phyloP scores from a whole-genome alignment of 2,888 invertebrate genomes.

The Lepidocyrtoides sp. region DNA sequence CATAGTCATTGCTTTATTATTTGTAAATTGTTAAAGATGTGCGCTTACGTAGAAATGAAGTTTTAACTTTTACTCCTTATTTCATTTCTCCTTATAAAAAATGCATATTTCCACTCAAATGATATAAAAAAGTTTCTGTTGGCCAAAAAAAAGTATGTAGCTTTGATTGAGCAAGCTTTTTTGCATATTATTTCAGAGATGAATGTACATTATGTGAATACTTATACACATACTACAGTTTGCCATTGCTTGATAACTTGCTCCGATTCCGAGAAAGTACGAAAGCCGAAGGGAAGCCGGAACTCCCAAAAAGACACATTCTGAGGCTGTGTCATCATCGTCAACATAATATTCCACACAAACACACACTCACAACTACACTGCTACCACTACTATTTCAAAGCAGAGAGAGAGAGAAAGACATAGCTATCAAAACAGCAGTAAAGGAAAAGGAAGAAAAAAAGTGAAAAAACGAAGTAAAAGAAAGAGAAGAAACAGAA shows the following conservation, averaged over 20 bases:
- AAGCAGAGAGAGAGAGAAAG: conserved; percentile 24
- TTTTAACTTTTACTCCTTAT: too few relatives aligned
- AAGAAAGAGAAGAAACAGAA: too few relatives aligned
- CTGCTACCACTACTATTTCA: not conserved
- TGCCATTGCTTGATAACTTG: conserved; percentile 52
- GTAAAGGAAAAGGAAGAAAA: conserved; percentile 20
- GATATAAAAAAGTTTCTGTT: too few relatives aligned
- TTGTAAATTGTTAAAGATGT: too few relatives aligned
- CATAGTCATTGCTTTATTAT: too few relatives aligned
- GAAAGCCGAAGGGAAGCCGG: conserved; percentile 78
- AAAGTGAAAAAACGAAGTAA: not conserved
- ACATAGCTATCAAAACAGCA: conserved; percentile 62
- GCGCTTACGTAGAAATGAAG: too few relatives aligned
- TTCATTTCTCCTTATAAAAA: too few relatives aligned
- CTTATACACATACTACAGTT: not conserved
- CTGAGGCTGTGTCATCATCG: conserved; percentile 73
- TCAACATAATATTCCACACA: not conserved
- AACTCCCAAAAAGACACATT: conserved; percentile 79
- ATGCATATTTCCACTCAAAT: too few relatives aligned
- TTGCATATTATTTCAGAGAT: not conserved
- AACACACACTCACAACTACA: not conserved
- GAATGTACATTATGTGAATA: not conserved
- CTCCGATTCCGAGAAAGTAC: conserved; percentile 76
- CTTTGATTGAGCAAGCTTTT: too few relatives aligned
- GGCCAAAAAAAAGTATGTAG: too few relatives aligned